phyloP scores from a whole-genome alignment of 2,113 vertebrate species.

The Rhinoptilus africanus region DNA sequence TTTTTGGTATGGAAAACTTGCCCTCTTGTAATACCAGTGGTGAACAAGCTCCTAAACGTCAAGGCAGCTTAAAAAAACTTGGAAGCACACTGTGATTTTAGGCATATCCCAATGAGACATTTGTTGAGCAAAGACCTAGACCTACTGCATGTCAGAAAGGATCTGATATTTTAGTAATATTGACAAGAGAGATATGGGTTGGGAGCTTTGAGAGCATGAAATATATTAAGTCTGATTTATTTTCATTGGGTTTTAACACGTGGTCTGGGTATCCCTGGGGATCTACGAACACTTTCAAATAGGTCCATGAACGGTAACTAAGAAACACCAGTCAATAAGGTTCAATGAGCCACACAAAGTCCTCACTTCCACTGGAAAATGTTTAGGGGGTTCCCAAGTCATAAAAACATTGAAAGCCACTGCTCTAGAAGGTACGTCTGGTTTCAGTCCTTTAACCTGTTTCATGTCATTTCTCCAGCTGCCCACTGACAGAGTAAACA shows the following conservation, averaged over 20 bases:
- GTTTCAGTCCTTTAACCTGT: slow-evolving; percentile 12
- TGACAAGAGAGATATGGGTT: not conserved
- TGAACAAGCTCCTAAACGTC: not conserved
- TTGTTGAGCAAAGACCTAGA: not conserved
- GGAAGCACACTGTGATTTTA: not conserved
- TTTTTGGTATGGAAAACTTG: not conserved
- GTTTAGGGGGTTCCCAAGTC: not conserved
- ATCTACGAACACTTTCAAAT: not conserved
- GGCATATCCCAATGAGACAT: not conserved
- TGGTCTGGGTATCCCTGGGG: not conserved
- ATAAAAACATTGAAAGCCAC: not conserved
- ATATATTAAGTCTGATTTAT: not conserved
- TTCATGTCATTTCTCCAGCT: not conserved
- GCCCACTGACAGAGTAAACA: slow-evolving; percentile 15
- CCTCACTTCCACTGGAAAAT: not conserved
- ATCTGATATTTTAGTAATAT: not conserved
- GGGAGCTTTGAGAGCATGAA: not conserved
- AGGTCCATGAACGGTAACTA: not conserved
- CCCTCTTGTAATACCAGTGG: not conserved
- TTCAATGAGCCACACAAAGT: not conserved
- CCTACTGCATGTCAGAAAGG: not conserved
- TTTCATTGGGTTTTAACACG: not conserved
- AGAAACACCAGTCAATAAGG: not conserved
- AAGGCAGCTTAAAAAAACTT: not conserved
- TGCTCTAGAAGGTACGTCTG: not conserved